Evolutionary conservation across 92 coral and sea anemone genomes (phyloP).

Genomic region (Paramuricea clavata): DNA sequence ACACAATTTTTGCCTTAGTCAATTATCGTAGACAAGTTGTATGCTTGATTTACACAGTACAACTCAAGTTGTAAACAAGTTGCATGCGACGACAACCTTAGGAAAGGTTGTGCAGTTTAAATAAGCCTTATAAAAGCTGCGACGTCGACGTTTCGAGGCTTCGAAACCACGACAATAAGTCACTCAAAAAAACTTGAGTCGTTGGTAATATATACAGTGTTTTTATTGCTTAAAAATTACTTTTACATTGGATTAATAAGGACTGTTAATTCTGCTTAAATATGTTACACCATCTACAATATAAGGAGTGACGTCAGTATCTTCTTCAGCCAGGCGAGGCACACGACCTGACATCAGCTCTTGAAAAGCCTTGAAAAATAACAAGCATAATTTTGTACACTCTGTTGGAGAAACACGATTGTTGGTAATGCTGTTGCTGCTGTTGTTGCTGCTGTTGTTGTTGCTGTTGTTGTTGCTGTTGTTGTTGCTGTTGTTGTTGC

Average conservation of each 20-base stretch:
- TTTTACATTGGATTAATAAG: slow-evolving; percentile 33
- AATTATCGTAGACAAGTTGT: too few species aligned
- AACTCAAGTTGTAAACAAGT: too few species aligned
- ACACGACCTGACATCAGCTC: slow-evolving; percentile 72
- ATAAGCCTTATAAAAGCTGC: too few species aligned
- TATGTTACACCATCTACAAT: slow-evolving; percentile 91
- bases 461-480: background rate
- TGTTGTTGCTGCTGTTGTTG: background rate
- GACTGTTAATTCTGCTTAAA: slow-evolving; percentile 76
- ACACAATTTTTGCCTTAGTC: too few species aligned
- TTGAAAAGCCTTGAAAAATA: slow-evolving; percentile 81
- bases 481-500: too few species aligned
- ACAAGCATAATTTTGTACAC: too few species aligned
- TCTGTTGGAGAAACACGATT: too few species aligned
- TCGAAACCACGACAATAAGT: too few species aligned
- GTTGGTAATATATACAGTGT: background rate
- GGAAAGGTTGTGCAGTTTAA: too few species aligned
- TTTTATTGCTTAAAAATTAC: background rate
- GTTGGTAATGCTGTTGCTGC: background rate
- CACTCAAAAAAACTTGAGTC: background rate
- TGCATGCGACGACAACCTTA: too few species aligned
- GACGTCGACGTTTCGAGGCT: too few species aligned
- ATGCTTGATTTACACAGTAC: too few species aligned
- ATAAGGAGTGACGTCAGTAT: slow-evolving; percentile 94
- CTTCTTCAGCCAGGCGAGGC: slow-evolving; percentile 79